These are phyloP conservation scores for Percopsis omiscomaycus DNA, from an alignment of 2,797 vertebrate species.

Conservation along the genomic window DNA sequence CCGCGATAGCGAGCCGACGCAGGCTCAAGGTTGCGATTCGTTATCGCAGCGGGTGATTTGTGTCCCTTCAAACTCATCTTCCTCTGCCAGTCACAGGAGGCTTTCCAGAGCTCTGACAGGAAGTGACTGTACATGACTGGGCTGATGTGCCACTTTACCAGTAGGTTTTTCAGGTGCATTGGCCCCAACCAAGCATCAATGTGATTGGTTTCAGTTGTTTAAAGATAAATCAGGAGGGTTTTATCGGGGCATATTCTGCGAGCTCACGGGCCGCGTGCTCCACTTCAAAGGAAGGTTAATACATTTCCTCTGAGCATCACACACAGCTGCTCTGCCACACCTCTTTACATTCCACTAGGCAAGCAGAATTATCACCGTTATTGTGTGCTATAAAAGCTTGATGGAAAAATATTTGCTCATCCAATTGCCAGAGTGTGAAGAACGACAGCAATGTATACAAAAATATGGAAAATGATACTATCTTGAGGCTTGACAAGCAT, in stretches of 20 bases:
- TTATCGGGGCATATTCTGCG: slow-evolving; percentile 44
- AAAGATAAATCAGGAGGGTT: slow-evolving; percentile 46
- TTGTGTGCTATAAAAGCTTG: slow-evolving; percentile 16
- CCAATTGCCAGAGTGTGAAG: slow-evolving; percentile 8
- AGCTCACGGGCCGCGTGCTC: slow-evolving; percentile 26
- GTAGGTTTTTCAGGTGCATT: slow-evolving; percentile 20
- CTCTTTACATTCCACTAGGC: slow-evolving; percentile 32
- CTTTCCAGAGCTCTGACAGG: slow-evolving; percentile 35
- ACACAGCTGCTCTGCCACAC: slow-evolving; percentile 23
- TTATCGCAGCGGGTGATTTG: slow-evolving; percentile 45
- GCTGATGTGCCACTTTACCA: slow-evolving; percentile 1
- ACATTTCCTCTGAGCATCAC: slow-evolving; percentile 42
- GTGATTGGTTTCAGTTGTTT: slow-evolving; percentile 47
- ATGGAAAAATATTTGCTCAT: slow-evolving; percentile 41
- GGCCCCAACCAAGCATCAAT: slow-evolving; percentile 4
- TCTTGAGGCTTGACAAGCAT: slow-evolving; percentile 25
- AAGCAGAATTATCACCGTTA: slow-evolving; percentile 16
- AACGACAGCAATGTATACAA: slow-evolving; percentile 34
- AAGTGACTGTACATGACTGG: slow-evolving; percentile 10
- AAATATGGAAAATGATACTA: slow-evolving; percentile 8
- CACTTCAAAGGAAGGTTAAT: slow-evolving; percentile 58
- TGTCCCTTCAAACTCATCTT: slow-evolving; percentile 27
- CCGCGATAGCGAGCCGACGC: slow-evolving; percentile 52
- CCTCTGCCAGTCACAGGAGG: slow-evolving; percentile 29
- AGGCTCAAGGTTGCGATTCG: slow-evolving; percentile 50